Evolutionary conservation across 2,113 vertebrate genomes (phyloP), one percentile per base, ranked within the genome.

Genomic region (Chrysemys picta): DNA sequence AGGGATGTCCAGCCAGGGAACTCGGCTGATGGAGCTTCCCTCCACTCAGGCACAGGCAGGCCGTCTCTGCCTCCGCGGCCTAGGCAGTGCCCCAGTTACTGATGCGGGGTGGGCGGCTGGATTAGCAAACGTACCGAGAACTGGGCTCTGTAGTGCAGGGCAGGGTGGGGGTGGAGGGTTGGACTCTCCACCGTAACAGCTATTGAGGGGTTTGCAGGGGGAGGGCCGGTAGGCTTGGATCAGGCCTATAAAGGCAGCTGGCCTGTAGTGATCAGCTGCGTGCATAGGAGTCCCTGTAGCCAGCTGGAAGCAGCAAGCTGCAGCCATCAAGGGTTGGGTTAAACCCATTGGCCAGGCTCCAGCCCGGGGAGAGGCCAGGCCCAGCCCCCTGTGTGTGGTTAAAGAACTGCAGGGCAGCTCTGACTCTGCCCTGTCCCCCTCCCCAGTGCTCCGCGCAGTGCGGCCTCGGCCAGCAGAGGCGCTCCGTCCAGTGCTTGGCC

Each of bases 381-480:
- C 3, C 0, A 53, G 75, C 47, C 76, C 25, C 6, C 45, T 45
- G 45, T 0, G 0, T 0, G 0, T 13, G 8, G 4, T 10, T 8
- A 5, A 50, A 85, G 90, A 85, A 0, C 0, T 25, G 52, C 84
- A 1, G 65, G 1, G 80, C 59, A 1, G 0, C 17, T 1, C 2
- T 78, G 95, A 90, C 87, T 90, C 89, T 2, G 0, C 4, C 29
- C 53, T 42, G 6, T 87, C 52, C 82, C 53, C 53, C 19, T 21
- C 21, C 5, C 6, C 94, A 99, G 99, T 99, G 99, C 94, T 99
- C 99, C 1, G 98, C 99, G 6, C 99, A 98, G 91, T 99, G 99
- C 9, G 99, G 99, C 49, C 96, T 99, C 0, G 99, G 99, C 57
- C 99, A 99, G 97, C 99, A 99, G 90, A 99, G 99, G 91, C 99